Evolutionary conservation across 1,140 invertebrate species (phyloP), one percentile per base, ranked within the genome.

Genomic region (Drosophila lacteicornis): DNA sequence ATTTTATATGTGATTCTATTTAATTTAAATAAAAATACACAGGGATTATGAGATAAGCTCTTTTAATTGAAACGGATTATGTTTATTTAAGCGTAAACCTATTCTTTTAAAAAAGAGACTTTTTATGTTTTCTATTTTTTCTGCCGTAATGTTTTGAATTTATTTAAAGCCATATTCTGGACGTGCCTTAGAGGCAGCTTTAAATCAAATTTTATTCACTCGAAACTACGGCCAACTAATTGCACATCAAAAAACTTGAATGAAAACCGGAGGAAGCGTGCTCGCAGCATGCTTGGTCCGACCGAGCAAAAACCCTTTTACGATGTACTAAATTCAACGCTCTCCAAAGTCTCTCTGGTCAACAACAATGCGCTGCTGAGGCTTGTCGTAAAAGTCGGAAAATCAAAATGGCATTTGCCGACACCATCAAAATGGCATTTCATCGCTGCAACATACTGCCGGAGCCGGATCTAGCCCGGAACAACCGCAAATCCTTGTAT

Each of bases 301-400:
- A n/a, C 55, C 25, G 46, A 65, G 56, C 22, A 82, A 76, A 75
- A 87, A 80, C 75, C 65, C 77, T 79, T 87, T 87, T 84, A 84
- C 67, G 77, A 68, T 71, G 80, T 79, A 84, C 67, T 69, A 83
- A 87, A 87, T 63, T 70, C 63, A 70, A 77, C 69, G 63, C 79
- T 55, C 49, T 53, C 47, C 59, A 69, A 40, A 33, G 45, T 50
- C 43, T 33, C 15, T 45, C 13, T 25, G 53, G 47, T 50, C 33
- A 69, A 40, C 49, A 74, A 70, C 68, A 63, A 66, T 62, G 67
- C 51, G 22, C n/a, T 17, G 47, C 27, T 30, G 27, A 6, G 50
- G 47, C 22, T 46, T 51, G 62, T 75, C 74, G 61, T 73, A 79
- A 79, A 75, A 62, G 55, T 22, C 63, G 40, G 38, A 79, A 82